Evolutionary conservation across 1,140 invertebrate genomes (phyloP).

Genomic region (Penaeus japonicus): DNA sequence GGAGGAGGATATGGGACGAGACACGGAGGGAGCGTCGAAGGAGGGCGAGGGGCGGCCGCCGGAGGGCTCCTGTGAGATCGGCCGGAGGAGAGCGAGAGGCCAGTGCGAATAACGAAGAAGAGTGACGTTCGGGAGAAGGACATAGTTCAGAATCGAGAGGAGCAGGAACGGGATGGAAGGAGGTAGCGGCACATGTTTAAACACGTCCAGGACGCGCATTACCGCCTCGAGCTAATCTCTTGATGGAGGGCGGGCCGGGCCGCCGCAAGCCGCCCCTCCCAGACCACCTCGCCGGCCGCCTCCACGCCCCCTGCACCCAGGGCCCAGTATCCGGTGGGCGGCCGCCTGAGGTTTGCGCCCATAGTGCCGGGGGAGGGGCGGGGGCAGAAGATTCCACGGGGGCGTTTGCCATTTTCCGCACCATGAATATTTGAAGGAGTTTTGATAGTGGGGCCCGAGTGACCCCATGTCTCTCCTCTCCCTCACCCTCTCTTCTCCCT

Average conservation of each 20-base stretch:
- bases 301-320: not conserved
- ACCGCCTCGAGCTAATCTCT: conserved; percentile 21
- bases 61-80: no score
- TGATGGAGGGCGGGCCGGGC: not conserved
- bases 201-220: conserved; percentile 6
- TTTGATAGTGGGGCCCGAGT: conserved; percentile 26
- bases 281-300: not conserved
- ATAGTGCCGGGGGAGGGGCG: not conserved
- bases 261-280: not conserved
- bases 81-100: no score
- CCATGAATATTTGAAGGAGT: conserved; percentile 33
- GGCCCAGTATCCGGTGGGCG: not conserved
- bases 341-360: not conserved
- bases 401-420: conserved; percentile 14
- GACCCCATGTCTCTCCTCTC: not conserved
- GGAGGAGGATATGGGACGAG: no score
- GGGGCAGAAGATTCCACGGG: not conserved
- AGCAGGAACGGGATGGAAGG: not conserved
- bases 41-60: no score
- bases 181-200: not conserved
- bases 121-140: no score
- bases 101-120: no score
- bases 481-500: not conserved
- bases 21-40: no score
- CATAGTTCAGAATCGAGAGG: no score